These are phyloP conservation scores for Falco naumanni DNA, from an alignment of 2,797 vertebrate species.

Conservation along the genomic window DNA sequence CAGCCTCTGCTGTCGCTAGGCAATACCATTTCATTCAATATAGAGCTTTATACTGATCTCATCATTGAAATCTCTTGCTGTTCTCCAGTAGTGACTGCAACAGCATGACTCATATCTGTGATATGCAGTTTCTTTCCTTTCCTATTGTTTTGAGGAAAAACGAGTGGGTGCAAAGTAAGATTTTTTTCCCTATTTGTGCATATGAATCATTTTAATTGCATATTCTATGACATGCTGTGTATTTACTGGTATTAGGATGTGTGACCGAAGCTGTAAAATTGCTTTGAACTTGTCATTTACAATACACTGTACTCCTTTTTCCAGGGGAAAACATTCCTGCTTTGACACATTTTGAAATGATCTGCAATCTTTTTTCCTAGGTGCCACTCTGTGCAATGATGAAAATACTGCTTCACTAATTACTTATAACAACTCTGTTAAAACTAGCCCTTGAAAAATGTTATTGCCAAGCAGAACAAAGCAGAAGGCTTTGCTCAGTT, in stretches of 20 bases:
- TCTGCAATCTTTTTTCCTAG: neutral
- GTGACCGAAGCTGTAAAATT: neutral
- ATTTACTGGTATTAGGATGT: neutral
- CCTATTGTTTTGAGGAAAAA: neutral
- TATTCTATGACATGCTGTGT: neutral
- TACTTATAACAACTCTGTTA: neutral
- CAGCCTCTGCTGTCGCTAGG: neutral
- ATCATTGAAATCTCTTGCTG: neutral
- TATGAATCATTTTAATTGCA: neutral
- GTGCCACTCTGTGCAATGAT: neutral
- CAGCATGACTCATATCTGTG: neutral
- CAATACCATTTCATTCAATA: neutral
- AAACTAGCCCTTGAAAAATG: neutral
- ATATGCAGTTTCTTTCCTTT: neutral
- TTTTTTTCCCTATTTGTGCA: neutral
- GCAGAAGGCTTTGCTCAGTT: neutral
- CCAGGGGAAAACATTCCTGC: neutral
- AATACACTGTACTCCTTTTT: neutral
- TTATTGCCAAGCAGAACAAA: neutral
- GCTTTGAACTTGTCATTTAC: neutral
- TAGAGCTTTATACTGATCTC: slow-evolving; percentile 4
- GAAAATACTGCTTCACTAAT: neutral
- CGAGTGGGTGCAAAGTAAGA: neutral
- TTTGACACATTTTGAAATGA: neutral
- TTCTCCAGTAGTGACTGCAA: slow-evolving; percentile 19